Evolutionary conservation across 2,113 vertebrate genomes (phyloP).

Genomic region (Felis chaus): DNA sequence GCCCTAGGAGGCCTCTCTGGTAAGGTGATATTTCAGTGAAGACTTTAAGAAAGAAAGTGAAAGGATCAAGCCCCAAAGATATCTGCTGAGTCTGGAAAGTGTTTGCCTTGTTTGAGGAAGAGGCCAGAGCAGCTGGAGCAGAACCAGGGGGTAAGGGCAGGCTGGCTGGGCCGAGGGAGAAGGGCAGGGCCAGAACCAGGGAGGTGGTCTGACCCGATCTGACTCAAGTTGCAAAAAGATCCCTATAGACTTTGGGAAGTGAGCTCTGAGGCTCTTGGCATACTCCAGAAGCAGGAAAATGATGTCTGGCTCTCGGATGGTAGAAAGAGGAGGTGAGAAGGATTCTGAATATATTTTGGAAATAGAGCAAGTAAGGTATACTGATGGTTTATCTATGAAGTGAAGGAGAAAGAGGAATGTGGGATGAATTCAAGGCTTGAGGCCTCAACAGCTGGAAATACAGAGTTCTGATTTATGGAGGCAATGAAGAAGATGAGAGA

Average conservation of each 20-base stretch:
- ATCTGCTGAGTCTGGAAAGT: neutral
- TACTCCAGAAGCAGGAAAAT: neutral
- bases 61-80: neutral
- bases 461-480: neutral
- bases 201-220: neutral
- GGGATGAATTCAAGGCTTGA: neutral
- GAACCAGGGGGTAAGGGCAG: neutral
- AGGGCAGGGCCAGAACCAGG: neutral
- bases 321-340: neutral
- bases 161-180: neutral
- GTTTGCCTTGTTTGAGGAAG: neutral
- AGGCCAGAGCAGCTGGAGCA: neutral
- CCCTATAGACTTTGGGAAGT: neutral
- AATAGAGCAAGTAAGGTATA: neutral
- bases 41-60: neutral
- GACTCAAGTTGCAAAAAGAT: neutral
- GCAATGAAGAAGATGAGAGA: neutral
- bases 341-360: neutral
- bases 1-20: neutral
- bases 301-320: neutral
- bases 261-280: neutral
- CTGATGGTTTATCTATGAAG: neutral
- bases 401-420: neutral
- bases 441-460: neutral
- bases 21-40: neutral